phyloP scores from a whole-genome alignment of 2,797 vertebrate species.

The Tokudaia tokunoshimensis region DNA sequence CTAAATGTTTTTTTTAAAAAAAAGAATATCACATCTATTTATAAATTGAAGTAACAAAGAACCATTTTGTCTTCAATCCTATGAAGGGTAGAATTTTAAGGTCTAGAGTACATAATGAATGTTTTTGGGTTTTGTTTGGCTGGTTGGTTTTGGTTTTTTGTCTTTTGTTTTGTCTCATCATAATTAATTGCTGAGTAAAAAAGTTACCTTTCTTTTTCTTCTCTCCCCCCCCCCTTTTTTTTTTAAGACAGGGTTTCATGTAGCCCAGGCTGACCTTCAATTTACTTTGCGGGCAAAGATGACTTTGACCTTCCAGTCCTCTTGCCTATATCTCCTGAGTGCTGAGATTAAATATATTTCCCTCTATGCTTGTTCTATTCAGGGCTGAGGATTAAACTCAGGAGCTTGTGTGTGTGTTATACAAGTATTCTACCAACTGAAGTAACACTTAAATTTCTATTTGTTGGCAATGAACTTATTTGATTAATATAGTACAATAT shows the following conservation, averaged over 20 bases:
- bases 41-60: neutral
- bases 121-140: no score
- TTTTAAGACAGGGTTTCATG: neutral
- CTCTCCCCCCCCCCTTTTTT: no score
- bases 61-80: neutral
- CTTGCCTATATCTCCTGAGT: neutral
- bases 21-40: slow-evolving; percentile 17
- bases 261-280: neutral
- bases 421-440: neutral
- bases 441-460: slow-evolving; percentile 14
- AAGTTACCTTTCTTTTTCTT: neutral
- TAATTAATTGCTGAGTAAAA: slow-evolving; percentile 42
- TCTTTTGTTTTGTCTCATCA: slow-evolving; percentile 31
- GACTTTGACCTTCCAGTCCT: neutral
- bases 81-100: neutral
- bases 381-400: neutral
- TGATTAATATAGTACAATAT: slow-evolving; percentile 16
- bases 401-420: neutral
- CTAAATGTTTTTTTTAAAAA: neutral
- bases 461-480: slow-evolving; percentile 47
- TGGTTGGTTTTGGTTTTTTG: neutral
- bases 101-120: neutral
- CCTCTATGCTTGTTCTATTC: neutral
- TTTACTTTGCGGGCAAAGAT: neutral
- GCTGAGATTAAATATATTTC: neutral